A percentile compares a stretch with the other conserved stretches of the same genome.
phyloP scores from a whole-genome alignment of 2,113 vertebrate genomes.

The Rhinopomastus cyanomelas region DNA sequence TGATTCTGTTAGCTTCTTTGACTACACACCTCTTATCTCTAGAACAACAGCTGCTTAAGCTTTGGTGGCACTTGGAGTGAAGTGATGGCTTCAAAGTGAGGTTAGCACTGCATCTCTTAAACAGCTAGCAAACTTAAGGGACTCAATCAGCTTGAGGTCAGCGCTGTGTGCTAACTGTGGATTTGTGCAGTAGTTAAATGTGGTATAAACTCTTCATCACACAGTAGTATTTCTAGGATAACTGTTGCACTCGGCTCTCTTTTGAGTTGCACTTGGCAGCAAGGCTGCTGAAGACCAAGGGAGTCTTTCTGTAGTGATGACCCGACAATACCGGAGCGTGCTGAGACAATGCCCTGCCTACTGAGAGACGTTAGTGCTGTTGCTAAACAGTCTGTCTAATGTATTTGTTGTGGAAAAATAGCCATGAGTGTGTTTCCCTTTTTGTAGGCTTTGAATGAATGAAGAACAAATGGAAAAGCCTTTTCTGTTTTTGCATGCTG shows the following conservation, averaged over 20 bases:
- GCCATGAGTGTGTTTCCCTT: not conserved
- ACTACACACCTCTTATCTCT: not conserved
- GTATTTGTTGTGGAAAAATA: constrained; percentile 41
- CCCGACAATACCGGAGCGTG: not conserved
- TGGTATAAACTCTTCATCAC: not conserved
- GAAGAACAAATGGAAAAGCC: constrained; percentile 45
- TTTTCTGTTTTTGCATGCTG: not conserved
- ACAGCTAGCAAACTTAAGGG: not conserved
- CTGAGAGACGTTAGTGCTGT: not conserved
- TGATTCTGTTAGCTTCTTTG: not conserved
- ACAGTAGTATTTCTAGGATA: not conserved
- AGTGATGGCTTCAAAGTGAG: not conserved
- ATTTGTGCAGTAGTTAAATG: not conserved
- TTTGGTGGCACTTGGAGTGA: not conserved
- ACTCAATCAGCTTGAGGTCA: not conserved
- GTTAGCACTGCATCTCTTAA: not conserved
- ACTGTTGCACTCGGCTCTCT: not conserved
- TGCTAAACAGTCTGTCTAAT: constrained; percentile 11
- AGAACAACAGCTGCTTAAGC: not conserved
- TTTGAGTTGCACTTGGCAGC: not conserved
- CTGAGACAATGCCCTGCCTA: not conserved
- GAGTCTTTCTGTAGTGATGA: not conserved
- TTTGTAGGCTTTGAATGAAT: constrained; percentile 21
- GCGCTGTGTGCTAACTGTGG: not conserved
- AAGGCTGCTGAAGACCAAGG: not conserved